Conservation (phyloP, 2,113 vertebrate species). For the Ramphastos sulfuratus region DNA sequence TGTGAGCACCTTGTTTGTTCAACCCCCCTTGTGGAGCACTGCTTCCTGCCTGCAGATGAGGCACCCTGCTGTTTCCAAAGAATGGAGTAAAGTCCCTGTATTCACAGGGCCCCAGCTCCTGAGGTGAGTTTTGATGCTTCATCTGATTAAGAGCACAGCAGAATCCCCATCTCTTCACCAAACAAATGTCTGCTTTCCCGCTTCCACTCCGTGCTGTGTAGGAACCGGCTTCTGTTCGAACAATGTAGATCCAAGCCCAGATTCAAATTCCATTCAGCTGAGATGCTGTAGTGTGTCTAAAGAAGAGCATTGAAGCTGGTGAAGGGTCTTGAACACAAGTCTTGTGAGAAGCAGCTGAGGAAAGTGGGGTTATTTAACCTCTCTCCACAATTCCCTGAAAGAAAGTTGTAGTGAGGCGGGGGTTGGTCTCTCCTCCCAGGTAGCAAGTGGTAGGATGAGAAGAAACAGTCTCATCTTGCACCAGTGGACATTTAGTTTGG, state of each 20-base stretch:
- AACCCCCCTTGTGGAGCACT: not conserved
- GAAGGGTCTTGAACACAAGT: too few relatives aligned
- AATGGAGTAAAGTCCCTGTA: not conserved
- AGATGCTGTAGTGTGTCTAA: too few relatives aligned
- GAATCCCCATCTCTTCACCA: not conserved
- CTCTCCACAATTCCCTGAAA: too few relatives aligned
- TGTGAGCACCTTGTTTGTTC: not conserved
- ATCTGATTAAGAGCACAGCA: not conserved
- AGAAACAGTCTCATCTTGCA: too few relatives aligned
- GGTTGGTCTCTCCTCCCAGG: too few relatives aligned
- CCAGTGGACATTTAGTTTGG: too few relatives aligned
- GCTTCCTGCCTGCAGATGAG: not conserved
- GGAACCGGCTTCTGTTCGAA: not conserved
- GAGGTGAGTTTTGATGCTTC: not conserved
- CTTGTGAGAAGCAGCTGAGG: too few relatives aligned
- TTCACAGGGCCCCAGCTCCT: not conserved
- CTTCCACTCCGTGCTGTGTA: fast-evolving
- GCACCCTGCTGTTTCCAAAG: not conserved
- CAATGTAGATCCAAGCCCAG: not conserved
- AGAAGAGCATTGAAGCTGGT: too few relatives aligned
- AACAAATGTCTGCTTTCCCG: not conserved
- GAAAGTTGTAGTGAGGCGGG: too few relatives aligned
- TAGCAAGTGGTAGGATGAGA: too few relatives aligned
- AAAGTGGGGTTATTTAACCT: too few relatives aligned
- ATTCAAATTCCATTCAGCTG: not conserved